Percentiles rank a stretch among this genome's conserved stretches.
phyloP scores from a whole-genome alignment of 2,797 vertebrate genomes.

The Diplodus sargus region DNA sequence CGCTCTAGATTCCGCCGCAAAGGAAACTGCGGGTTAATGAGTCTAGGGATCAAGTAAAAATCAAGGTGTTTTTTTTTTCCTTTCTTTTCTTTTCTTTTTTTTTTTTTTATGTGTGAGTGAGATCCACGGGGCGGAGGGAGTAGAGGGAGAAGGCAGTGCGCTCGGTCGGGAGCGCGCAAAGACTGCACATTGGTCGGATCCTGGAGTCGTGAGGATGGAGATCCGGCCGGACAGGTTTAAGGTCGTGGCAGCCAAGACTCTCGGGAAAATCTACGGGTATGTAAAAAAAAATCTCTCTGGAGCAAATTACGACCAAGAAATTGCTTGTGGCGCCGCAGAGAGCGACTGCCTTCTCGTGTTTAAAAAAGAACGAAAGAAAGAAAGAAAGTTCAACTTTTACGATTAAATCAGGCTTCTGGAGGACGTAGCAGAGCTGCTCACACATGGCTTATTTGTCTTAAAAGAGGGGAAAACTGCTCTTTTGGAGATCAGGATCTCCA shows the following conservation, averaged over 20 bases:
- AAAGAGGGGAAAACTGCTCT: slow-evolving; percentile 14
- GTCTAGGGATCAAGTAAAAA: slow-evolving; percentile 20
- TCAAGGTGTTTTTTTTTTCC: slow-evolving; percentile 2
- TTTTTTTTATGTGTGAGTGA: slow-evolving; percentile 53
- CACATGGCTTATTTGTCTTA: slow-evolving; percentile 1
- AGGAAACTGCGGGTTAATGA: slow-evolving; percentile 13
- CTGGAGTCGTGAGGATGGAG: slow-evolving; percentile 85
- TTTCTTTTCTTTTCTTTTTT: slow-evolving; percentile 5
- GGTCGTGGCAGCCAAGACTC: slow-evolving; percentile 83
- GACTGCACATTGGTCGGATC: slow-evolving; percentile 70
- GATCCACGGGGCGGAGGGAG: slow-evolving; percentile 50
- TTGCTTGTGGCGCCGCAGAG: neutral
- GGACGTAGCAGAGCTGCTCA: neutral
- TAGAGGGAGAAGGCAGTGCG: slow-evolving; percentile 64
- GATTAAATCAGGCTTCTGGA: neutral
- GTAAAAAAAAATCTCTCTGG: slow-evolving; percentile 42
- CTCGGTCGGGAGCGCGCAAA: slow-evolving; percentile 73
- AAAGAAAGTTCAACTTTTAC: neutral
- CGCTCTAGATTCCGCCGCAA: neutral
- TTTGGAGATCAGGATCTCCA: slow-evolving; percentile 43
- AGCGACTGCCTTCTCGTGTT: neutral
- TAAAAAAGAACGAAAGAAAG: neutral
- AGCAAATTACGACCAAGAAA: neutral
- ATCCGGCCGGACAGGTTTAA: slow-evolving; percentile 87
- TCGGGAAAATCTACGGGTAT: slow-evolving; percentile 87